These are phyloP conservation scores for Micromys minutus DNA, from an alignment of 2,113 vertebrate species.

Conservation along the genomic window DNA sequence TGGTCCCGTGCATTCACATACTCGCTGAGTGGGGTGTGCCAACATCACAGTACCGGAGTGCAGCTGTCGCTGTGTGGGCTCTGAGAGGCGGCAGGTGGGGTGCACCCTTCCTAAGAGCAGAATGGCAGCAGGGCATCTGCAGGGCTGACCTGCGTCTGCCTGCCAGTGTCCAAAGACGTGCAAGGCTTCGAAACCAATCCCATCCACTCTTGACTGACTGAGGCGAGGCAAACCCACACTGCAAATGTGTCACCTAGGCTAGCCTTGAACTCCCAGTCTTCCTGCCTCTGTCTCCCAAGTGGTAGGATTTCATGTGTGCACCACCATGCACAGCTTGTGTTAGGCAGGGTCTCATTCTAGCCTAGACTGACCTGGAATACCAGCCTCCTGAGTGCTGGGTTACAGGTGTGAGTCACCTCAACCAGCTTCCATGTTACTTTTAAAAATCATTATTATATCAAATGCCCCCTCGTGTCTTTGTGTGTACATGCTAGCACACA, in stretches of 20 bases:
- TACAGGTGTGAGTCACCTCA: not conserved
- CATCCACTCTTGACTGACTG: not conserved
- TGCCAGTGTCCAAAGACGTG: not conserved
- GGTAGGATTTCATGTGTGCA: not conserved
- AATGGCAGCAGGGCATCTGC: not conserved
- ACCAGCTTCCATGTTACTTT: not conserved
- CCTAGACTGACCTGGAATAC: not conserved
- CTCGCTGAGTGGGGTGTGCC: not conserved
- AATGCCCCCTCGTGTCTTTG: too few species aligned
- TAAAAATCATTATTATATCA: not conserved
- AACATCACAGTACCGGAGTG: not conserved
- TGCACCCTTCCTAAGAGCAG: not conserved
- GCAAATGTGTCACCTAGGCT: not conserved
- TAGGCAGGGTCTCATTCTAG: not conserved
- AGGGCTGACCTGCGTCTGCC: not conserved
- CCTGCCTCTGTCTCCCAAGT: not conserved
- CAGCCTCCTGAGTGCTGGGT: not conserved
- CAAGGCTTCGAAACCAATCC: not conserved
- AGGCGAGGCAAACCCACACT: not conserved
- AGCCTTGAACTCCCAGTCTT: not conserved
- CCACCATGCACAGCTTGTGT: not conserved
- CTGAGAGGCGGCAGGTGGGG: not conserved
- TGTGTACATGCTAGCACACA: too few species aligned
- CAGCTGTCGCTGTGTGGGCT: fast-evolving
- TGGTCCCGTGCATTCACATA: not conserved